Evolutionary conservation across 2,113 vertebrate species (phyloP).

Genomic region (Sceloporus undulatus): DNA sequence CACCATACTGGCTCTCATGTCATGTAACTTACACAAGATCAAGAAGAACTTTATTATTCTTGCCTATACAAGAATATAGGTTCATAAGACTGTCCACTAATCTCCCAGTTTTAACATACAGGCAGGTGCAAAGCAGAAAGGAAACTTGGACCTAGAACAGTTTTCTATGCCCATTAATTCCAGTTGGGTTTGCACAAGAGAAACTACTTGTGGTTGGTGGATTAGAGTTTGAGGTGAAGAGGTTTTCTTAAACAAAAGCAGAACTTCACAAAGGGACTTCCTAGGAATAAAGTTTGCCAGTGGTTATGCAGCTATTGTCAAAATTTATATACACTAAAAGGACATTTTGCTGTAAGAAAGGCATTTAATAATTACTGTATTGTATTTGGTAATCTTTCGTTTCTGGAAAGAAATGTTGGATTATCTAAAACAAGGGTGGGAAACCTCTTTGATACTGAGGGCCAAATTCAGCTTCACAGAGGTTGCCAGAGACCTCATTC

Average conservation of each 20-base stretch:
- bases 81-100: not conserved
- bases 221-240: not conserved
- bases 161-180: not conserved
- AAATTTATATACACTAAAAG: not conserved
- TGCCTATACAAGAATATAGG: not conserved
- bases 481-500: too few relatives aligned
- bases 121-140: not conserved
- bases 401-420: not conserved
- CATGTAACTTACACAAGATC: not conserved
- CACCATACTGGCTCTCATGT: too few relatives aligned
- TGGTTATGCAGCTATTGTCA: not conserved
- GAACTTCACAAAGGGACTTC: not conserved
- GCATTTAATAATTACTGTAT: not conserved
- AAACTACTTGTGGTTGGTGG: not conserved
- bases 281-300: not conserved
- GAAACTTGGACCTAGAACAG: not conserved
- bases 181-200: not conserved
- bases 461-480: too few relatives aligned
- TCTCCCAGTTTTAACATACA: not conserved
- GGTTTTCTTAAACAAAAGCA: not conserved
- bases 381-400: not conserved
- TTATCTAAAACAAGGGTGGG: not conserved
- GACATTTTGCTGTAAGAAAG: not conserved
- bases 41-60: not conserved
- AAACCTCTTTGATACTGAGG: too few relatives aligned